Conservation (phyloP, 2,888 invertebrate genomes). For the Rotaria macrura region DNA sequence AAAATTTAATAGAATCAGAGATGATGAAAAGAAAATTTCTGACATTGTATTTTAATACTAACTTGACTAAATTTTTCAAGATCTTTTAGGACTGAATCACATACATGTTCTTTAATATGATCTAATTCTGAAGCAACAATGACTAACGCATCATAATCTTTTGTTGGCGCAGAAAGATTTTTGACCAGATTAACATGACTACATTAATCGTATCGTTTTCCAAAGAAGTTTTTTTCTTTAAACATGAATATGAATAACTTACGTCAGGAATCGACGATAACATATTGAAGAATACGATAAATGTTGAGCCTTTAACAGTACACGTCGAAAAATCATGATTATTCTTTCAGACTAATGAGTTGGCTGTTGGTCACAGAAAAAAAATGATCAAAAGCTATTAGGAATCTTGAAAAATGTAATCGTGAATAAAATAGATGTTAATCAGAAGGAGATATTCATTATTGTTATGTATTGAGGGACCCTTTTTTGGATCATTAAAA, state of each 20-base stretch:
- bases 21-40: neutral
- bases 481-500: too few species aligned
- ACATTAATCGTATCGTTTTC: too few species aligned
- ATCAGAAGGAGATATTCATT: too few species aligned
- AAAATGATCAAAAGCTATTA: too few species aligned
- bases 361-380: neutral
- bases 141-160: neutral
- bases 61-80: neutral
- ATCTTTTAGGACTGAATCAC: neutral
- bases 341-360: neutral
- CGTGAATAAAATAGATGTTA: too few species aligned
- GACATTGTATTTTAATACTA: neutral
- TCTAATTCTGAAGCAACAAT: neutral
- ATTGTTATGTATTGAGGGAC: too few species aligned
- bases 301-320: neutral
- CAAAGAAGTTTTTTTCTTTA: too few species aligned
- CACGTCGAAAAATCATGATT: neutral
- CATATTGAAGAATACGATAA: neutral
- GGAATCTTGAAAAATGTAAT: too few species aligned
- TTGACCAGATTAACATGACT: neutral
- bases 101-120: neutral
- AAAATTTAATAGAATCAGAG: neutral
- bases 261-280: neutral
- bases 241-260: neutral
- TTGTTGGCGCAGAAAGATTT: neutral